phyloP scores from a whole-genome alignment of 2,113 vertebrate genomes.

The Pelobates fuscus region DNA sequence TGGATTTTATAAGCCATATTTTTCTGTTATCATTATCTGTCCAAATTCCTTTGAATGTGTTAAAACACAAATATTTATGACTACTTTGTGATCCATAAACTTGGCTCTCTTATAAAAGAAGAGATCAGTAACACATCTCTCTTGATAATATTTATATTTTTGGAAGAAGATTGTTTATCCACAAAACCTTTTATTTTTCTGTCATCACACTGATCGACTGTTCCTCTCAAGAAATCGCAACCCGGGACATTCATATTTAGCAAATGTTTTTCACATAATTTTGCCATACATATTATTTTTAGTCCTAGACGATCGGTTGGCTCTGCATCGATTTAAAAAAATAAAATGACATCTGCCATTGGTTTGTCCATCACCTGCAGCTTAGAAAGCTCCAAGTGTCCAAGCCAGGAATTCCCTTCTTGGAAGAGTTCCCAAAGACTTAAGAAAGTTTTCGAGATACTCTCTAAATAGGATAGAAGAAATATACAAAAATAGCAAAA shows the following conservation, averaged over 20 bases:
- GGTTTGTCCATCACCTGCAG: conserved; percentile 64
- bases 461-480: conserved; percentile 63
- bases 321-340: conserved; percentile 46
- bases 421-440: conserved; percentile 55
- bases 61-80: conserved; percentile 62
- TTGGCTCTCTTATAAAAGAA: conserved; percentile 65
- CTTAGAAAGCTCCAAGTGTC: conserved; percentile 56
- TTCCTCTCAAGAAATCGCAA: conserved; percentile 53
- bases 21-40: conserved; percentile 45
- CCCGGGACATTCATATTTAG: conserved; percentile 36
- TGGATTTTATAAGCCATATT: conserved; percentile 18
- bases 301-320: conserved; percentile 38
- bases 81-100: conserved; percentile 56
- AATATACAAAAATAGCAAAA: conserved; percentile 54
- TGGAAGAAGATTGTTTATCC: conserved; percentile 58
- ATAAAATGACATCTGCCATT: conserved; percentile 56
- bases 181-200: conserved; percentile 55
- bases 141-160: conserved; percentile 52
- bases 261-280: conserved; percentile 50
- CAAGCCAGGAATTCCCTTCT: conserved; percentile 58
- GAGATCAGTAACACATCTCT: conserved; percentile 59
- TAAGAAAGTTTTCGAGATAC: conserved; percentile 39
- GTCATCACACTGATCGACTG: conserved; percentile 48
- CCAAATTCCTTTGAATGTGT: conserved; percentile 54
- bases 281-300: conserved; percentile 45